Conservation (phyloP, 2,888 invertebrate genomes). For the Drosophila testacea region DNA sequence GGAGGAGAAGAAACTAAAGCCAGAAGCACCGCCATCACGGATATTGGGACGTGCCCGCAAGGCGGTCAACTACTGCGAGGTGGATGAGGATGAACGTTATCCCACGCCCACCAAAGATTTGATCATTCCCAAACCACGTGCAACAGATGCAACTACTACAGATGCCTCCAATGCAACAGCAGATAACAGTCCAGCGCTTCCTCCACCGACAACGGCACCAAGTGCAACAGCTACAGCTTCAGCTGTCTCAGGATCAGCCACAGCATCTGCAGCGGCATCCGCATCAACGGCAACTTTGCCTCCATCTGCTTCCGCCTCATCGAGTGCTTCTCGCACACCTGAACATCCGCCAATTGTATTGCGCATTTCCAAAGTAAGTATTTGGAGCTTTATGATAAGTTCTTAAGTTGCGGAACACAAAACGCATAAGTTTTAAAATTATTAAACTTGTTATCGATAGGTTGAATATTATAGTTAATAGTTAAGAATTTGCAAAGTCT, state of each 20-base stretch:
- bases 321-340: conserved; percentile 79
- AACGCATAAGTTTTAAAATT: too few species aligned
- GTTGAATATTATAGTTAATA: too few species aligned
- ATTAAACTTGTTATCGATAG: too few species aligned
- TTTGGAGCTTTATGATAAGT: not conserved
- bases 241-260: conserved; percentile 7
- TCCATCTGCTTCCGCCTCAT: conserved; percentile 53
- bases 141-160: conserved; percentile 33
- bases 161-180: conserved; percentile 67
- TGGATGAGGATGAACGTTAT: conserved; percentile 85
- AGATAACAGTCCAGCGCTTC: conserved; percentile 49
- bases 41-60: conserved; percentile 86
- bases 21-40: conserved; percentile 83
- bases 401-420: not conserved
- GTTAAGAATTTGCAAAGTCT: too few species aligned
- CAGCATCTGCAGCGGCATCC: conserved; percentile 8
- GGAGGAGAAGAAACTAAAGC: conserved; percentile 83
- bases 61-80: conserved; percentile 88
- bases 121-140: conserved; percentile 85
- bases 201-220: conserved; percentile 66
- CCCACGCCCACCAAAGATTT: conserved; percentile 83
- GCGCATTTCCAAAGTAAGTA: conserved; percentile 91
- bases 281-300: conserved; percentile 48
- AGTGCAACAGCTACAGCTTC: conserved; percentile 47
- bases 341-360: conserved; percentile 93